A percentile compares a stretch with the other conserved stretches of the same genome.
phyloP scores from a whole-genome alignment of 2,113 vertebrate genomes.

The crab-eating macaque (Macaca fascicularis) region DNA sequence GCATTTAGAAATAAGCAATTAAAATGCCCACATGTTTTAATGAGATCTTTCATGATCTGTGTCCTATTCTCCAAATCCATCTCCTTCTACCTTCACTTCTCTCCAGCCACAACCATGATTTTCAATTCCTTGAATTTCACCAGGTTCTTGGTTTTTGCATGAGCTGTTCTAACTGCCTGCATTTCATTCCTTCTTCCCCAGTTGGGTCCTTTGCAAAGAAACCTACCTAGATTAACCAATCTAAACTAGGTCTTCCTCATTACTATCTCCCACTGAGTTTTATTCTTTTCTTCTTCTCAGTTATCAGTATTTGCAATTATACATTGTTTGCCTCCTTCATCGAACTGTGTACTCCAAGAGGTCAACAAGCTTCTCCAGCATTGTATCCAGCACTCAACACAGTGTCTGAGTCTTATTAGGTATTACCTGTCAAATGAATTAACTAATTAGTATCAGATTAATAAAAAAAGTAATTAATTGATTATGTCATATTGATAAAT shows the following conservation, averaged over 20 bases:
- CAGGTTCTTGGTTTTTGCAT: background rate
- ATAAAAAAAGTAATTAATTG: background rate
- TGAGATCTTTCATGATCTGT: background rate
- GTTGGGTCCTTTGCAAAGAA: background rate
- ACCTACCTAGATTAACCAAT: background rate
- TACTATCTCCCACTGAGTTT: background rate
- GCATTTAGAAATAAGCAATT: background rate
- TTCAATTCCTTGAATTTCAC: background rate
- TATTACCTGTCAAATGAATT: background rate
- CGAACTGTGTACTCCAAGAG: background rate
- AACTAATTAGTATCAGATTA: background rate
- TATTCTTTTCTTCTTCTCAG: background rate
- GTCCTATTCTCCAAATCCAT: background rate
- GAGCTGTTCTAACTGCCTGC: background rate
- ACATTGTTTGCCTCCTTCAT: background rate
- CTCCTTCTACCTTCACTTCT: background rate
- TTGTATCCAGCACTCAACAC: background rate
- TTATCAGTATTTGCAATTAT: background rate
- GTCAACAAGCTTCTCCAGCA: background rate
- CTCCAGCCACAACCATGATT: background rate
- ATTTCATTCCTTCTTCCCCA: background rate
- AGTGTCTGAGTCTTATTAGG: background rate
- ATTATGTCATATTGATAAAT: background rate
- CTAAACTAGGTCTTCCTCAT: background rate
- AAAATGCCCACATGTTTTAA: background rate